These are phyloP conservation scores for Orthosia gracilis DNA, from an alignment of 2,888 invertebrate genomes.

Conservation along the genomic window DNA sequence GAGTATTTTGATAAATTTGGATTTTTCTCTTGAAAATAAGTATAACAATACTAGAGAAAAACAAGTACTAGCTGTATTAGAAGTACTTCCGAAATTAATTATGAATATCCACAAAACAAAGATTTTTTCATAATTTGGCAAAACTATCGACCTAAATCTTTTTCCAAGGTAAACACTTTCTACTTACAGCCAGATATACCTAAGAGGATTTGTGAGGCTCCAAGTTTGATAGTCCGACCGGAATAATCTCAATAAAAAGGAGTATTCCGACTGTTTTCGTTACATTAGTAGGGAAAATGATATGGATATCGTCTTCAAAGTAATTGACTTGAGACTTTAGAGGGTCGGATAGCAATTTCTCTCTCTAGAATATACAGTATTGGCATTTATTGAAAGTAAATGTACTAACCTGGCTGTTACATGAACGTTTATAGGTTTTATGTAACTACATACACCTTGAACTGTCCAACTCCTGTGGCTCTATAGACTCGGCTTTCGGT, in stretches of 20 bases:
- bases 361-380: not conserved
- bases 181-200: not conserved
- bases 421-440: no score
- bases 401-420: not conserved
- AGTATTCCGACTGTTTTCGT: constrained; percentile 6
- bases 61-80: not conserved
- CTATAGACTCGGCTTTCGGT: no score
- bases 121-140: no score
- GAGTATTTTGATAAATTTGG: not conserved
- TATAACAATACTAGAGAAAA: not conserved
- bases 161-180: no score
- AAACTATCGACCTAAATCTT: no score
- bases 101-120: not conserved
- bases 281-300: constrained; percentile 3
- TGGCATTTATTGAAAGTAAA: not conserved
- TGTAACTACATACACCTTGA: no score
- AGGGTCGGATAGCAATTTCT: not conserved
- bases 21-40: not conserved
- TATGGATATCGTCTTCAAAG: constrained; percentile 7
- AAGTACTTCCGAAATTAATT: not conserved
- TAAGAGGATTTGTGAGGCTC: constrained; percentile 26
- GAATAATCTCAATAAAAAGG: constrained; percentile 31
- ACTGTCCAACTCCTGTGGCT: no score
- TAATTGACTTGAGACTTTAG: constrained; percentile 27
- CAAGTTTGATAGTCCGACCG: constrained; percentile 24